Base-by-base conservation (phyloP, 2,113 vertebrate genomes). In the Urocolius indicus region DNA sequence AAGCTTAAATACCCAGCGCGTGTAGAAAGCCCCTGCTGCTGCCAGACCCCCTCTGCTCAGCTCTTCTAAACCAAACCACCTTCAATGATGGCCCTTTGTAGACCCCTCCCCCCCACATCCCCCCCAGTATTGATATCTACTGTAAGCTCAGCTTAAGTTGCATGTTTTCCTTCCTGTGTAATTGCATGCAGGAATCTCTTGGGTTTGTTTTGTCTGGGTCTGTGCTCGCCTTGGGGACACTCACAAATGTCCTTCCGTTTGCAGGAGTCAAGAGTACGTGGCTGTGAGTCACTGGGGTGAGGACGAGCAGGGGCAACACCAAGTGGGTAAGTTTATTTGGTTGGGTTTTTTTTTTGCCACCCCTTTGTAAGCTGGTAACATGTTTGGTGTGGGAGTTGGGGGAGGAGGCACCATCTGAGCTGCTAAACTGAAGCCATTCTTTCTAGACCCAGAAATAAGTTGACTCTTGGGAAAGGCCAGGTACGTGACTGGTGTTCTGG, bases 121-220 rank as follows among this genome's bases (percentile, higher is more conserved):
- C n/a, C n/a, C 95, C 97, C 94, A 22, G 23, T 85, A 93, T 97
- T 96, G 94, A 87, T 97, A 93, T 91, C 96, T 83, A 83, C 94
- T 96, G 91, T 93, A 88, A 96, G 92, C 97, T 97, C 94, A 95
- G 96, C 94, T 95, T 94, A 95, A 97, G 76, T 97, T 98, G 98
- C 98, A 98, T 98, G 98, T 95, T 96, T 74, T 97, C 97, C 97
- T 96, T 97, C 97, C 97, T 98, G 96, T 98, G 80, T 97, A 98
- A 96, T 85, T 98, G 98, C 98, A 98, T 98, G 98, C 97, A 97
- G 98, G 97, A 43, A 84, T 94, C 96, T 94, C 48, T 68, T 24
- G 52, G 24, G 52, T 30, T 26, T 29, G 21, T 10, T 14, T 18
- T 41, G 78, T 92, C 87, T 43, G 68, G 16, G 7, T 52, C 78